Percentiles rank a stretch among this genome's conserved stretches.
phyloP scores from a whole-genome alignment of 2,113 vertebrate species.

The Jacana jacana region DNA sequence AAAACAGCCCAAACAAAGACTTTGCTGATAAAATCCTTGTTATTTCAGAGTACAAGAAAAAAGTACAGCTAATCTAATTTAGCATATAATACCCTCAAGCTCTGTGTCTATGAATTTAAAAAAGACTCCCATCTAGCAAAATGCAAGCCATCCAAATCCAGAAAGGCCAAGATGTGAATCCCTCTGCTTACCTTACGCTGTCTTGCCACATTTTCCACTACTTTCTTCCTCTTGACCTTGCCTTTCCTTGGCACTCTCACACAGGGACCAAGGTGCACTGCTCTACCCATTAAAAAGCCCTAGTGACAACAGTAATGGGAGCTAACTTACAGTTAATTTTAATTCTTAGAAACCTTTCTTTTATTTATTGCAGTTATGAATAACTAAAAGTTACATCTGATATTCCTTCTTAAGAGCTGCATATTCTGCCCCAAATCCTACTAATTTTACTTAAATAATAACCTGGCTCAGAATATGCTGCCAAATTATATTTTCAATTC shows the following conservation, averaged over 20 bases:
- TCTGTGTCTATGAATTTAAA: neutral
- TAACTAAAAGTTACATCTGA: neutral
- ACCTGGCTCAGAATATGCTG: neutral
- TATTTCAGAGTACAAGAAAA: neutral
- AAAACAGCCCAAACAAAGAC: neutral
- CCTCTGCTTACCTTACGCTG: neutral
- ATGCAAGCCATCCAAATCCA: neutral
- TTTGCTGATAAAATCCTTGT: neutral
- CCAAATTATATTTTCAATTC: neutral
- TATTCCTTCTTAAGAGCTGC: neutral
- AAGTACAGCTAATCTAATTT: neutral
- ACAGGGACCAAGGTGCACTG: fast-evolving
- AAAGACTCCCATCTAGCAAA: neutral
- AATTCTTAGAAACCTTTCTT: neutral
- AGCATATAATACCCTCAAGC: neutral
- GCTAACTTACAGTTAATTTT: neutral
- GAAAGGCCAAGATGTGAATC: neutral
- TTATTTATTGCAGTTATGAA: neutral
- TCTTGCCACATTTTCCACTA: neutral
- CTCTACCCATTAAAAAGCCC: neutral
- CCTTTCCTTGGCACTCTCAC: neutral
- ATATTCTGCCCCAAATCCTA: neutral
- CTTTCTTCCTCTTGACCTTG: neutral
- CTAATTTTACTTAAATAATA: neutral
- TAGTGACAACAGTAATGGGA: neutral